These are phyloP conservation scores for Gorilla gorilla DNA, from an alignment of 2,113 vertebrate genomes.

Conservation along the genomic window DNA sequence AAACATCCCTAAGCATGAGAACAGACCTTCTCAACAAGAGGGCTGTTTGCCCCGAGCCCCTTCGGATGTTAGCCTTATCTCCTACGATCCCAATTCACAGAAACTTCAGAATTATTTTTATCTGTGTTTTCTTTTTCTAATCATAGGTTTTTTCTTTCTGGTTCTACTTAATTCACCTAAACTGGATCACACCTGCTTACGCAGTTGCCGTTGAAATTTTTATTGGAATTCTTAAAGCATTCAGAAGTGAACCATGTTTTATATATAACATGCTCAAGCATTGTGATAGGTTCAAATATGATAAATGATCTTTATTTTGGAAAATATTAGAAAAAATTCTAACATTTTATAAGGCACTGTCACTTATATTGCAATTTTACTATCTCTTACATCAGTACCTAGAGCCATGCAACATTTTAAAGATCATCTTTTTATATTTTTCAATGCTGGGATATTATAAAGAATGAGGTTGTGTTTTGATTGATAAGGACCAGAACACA, in stretches of 20 bases:
- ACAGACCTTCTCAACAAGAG: background rate
- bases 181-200: background rate
- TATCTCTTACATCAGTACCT: background rate
- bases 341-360: background rate
- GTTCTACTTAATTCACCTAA: constrained; percentile 26
- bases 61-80: background rate
- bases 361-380: background rate
- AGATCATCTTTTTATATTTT: background rate
- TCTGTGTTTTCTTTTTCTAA: background rate
- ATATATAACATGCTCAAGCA: background rate
- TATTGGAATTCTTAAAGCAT: background rate
- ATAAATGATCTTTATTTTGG: background rate
- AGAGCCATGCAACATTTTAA: background rate
- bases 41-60: background rate
- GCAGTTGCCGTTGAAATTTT: background rate
- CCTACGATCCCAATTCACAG: background rate
- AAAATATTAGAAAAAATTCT: constrained; percentile 26
- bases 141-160: background rate
- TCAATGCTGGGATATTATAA: background rate
- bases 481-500: background rate
- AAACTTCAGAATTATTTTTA: background rate
- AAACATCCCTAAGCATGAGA: background rate
- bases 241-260: constrained; percentile 11
- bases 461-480: background rate
- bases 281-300: background rate